A percentile compares a stretch with the other conserved stretches of the same genome.
phyloP scores from a whole-genome alignment of 2,888 invertebrate genomes.

The Tachina fera region DNA sequence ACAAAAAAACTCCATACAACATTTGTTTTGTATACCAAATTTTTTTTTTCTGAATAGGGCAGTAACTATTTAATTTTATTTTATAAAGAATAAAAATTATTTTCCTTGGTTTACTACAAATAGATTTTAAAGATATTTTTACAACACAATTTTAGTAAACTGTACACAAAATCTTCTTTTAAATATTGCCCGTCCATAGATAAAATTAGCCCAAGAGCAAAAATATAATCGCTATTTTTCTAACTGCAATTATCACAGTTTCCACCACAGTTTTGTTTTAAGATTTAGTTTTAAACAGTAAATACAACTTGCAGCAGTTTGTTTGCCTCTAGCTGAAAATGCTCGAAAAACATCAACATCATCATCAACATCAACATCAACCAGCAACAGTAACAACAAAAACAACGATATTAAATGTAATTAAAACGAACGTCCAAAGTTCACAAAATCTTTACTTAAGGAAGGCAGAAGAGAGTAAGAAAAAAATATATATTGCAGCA shows the following conservation, averaged over 20 bases:
- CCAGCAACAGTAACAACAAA: conserved; percentile 26
- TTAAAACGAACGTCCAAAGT: conserved; percentile 67
- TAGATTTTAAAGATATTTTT: not conserved
- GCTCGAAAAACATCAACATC: not conserved
- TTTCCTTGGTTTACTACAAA: not conserved
- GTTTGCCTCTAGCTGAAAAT: conserved; percentile 10
- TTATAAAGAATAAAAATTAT: too few relatives aligned
- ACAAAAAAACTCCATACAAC: too few relatives aligned
- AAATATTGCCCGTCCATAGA: not conserved
- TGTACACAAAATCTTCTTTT: conserved; percentile 14
- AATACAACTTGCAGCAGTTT: conserved; percentile 25
- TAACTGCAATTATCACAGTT: conserved; percentile 59
- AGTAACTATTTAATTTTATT: too few relatives aligned
- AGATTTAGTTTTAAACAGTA: conserved; percentile 44
- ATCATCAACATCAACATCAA: too few relatives aligned
- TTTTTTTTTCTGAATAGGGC: too few relatives aligned
- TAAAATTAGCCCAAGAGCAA: not conserved
- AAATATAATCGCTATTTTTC: not conserved
- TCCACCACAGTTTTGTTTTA: conserved; percentile 40
- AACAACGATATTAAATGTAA: conserved; percentile 62
- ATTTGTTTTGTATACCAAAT: too few relatives aligned
- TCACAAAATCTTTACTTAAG: conserved; percentile 27
- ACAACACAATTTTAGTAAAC: not conserved
- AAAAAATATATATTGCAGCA: conserved; percentile 36
- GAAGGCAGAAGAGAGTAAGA: conserved; percentile 1